These are phyloP conservation scores for Mareca penelope DNA, from an alignment of 2,797 vertebrate genomes.

Conservation along the genomic window DNA sequence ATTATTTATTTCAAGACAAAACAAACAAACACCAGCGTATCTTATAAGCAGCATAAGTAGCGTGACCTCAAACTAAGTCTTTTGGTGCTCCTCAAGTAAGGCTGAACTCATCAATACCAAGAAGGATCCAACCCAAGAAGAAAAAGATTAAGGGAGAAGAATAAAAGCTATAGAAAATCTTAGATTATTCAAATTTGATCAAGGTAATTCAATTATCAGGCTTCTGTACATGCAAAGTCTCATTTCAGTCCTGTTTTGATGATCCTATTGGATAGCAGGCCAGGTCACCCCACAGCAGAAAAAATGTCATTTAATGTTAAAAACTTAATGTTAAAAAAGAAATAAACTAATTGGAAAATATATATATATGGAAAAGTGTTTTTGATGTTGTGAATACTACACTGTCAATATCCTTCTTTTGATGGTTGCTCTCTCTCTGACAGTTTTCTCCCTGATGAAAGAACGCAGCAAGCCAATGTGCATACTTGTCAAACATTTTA, in stretches of 20 bases:
- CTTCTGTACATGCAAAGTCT: not conserved
- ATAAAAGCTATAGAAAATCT: not conserved
- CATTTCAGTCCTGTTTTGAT: not conserved
- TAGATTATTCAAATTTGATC: not conserved
- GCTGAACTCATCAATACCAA: not conserved
- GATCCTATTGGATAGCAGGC: not conserved
- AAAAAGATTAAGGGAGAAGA: not conserved
- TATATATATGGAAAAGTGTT: not conserved
- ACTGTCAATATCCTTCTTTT: fast-evolving
- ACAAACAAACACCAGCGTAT: not conserved
- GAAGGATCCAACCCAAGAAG: not conserved
- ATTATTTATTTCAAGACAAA: constrained; percentile 10
- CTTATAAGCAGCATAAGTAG: not conserved
- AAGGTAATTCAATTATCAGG: not conserved
- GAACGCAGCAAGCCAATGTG: not conserved
- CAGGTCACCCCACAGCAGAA: not conserved
- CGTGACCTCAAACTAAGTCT: not conserved
- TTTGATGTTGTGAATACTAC: not conserved
- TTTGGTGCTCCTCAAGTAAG: not conserved
- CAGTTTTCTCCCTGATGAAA: not conserved
- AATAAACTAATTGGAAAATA: not conserved
- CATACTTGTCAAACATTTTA: constrained; percentile 75
- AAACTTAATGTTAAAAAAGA: not conserved
- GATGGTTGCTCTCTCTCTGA: not conserved
- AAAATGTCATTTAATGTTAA: not conserved